phyloP scores from a whole-genome alignment of 2,797 vertebrate species.

The Pangasius larnaudii region DNA sequence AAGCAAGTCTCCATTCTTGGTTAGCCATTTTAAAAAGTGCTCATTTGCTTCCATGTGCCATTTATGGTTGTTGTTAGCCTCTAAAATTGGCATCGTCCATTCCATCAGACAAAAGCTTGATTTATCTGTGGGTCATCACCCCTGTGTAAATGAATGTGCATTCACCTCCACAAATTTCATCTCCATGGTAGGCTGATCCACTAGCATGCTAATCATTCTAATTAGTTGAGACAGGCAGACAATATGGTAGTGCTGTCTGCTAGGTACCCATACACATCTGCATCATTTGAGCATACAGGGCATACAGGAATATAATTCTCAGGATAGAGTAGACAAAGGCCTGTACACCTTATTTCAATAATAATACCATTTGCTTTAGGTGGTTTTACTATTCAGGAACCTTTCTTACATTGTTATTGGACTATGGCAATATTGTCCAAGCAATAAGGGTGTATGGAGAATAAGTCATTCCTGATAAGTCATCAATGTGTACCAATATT shows the following conservation, averaged over 20 bases:
- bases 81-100: conserved; percentile 31
- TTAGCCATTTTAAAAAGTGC: conserved; percentile 19
- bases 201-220: conserved; percentile 44
- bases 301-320: conserved; percentile 7
- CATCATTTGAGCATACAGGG: conserved; percentile 27
- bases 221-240: conserved; percentile 42
- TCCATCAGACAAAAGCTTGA: conserved; percentile 32
- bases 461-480: not conserved
- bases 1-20: conserved; percentile 25
- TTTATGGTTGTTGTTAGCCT: conserved; percentile 39
- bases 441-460: not conserved
- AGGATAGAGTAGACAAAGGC: not conserved
- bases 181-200: conserved; percentile 45
- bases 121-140: conserved; percentile 45
- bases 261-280: conserved; percentile 15
- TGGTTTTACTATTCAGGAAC: not conserved
- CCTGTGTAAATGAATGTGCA: conserved; percentile 36
- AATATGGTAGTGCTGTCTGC: conserved; percentile 29
- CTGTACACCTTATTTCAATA: not conserved
- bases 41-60: conserved; percentile 37
- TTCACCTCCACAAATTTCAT: conserved; percentile 37
- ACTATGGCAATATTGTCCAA: not conserved
- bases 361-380: not conserved
- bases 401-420: not conserved
- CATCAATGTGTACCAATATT: not conserved